Evolutionary conservation across 2,797 vertebrate species (phyloP), one percentile per base, ranked within the genome.

Genomic region (Coranthus polyacanthus): DNA sequence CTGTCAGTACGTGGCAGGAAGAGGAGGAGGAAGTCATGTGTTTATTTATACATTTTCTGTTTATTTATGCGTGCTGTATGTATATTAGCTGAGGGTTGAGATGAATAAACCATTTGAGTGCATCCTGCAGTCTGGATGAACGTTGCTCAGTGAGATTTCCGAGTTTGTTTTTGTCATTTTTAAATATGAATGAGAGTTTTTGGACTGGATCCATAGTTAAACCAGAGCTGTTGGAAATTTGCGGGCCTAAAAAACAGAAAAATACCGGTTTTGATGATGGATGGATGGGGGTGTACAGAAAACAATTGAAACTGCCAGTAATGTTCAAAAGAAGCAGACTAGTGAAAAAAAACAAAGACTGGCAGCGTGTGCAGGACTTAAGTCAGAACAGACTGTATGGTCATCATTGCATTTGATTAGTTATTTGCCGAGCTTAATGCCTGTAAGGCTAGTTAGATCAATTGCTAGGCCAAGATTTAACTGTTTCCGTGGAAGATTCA

Each of bases 11-110:
- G 60, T 15, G 8, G 42, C 38, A 49, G 60, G 11, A 55, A 66
- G 52, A 34, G 3, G n/a, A 51, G 44, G 47, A 2, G 5, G 37
- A 72, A 71, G 53, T 69, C 58, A 42, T 60, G 41, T 61, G 37
- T 68, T 67, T 83, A 59, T 79, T 84, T 62, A 77, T 47, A 44
- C 13, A 4, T 41, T 63, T 51, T 15, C 59, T 78, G 43, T 71
- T 78, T 66, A 71, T 79, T 68, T 77, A 70, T 79, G 38, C 37
- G 10, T 53, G 42, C 12, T 61, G 22, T 29, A 32, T 26, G 37
- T 36, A 34, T 46, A 69, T 61, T 49, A 71, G 46, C 44, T 12
- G 18, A 64, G 51, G 52, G 52, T 49, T 49, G 34, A 63, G 46
- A 68, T 72, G 42, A 59, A 76, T 59, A 68, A 62, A 52, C 29